Conservation (phyloP, 2,888 invertebrate genomes). For the Synanthedon vespiformis region DNA sequence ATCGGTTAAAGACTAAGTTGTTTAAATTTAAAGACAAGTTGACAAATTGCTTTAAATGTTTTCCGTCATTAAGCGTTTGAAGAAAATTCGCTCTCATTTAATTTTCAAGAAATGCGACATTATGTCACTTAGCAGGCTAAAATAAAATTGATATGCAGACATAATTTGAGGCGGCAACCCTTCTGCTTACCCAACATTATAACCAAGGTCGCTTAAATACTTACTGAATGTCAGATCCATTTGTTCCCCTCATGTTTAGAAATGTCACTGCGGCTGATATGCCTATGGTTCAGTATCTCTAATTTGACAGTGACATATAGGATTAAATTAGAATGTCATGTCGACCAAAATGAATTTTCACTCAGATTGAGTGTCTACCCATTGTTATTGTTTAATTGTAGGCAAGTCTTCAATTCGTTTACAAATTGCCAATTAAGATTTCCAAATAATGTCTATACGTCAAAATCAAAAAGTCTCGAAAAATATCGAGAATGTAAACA, state of each 20-base stretch:
- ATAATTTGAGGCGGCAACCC: constrained; percentile 42
- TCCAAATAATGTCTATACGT: too few relatives aligned
- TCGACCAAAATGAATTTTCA: constrained; percentile 42
- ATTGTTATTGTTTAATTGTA: not conserved
- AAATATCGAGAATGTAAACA: too few relatives aligned
- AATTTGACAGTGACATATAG: constrained; percentile 64
- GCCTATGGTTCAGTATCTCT: constrained; percentile 62
- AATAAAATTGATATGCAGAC: constrained; percentile 25
- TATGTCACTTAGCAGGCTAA: constrained; percentile 21
- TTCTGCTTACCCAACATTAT: constrained; percentile 40
- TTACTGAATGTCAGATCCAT: constrained; percentile 61
- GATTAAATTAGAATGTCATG: constrained; percentile 61
- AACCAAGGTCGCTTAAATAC: constrained; percentile 54
- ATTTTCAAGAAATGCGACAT: constrained; percentile 22
- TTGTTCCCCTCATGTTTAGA: constrained; percentile 61
- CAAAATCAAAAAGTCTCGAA: too few relatives aligned
- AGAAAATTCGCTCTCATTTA: constrained; percentile 29
- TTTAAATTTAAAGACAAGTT: too few relatives aligned
- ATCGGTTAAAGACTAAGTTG: too few relatives aligned
- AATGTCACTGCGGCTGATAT: constrained; percentile 62
- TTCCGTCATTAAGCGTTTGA: not conserved
- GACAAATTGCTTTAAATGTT: not conserved
- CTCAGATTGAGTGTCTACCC: constrained; percentile 24
- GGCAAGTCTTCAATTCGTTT: not conserved
- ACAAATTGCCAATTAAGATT: too few relatives aligned